These are phyloP conservation scores for Ganaspis sp. DNA, from an alignment of 1,140 invertebrate genomes.

Conservation along the genomic window DNA sequence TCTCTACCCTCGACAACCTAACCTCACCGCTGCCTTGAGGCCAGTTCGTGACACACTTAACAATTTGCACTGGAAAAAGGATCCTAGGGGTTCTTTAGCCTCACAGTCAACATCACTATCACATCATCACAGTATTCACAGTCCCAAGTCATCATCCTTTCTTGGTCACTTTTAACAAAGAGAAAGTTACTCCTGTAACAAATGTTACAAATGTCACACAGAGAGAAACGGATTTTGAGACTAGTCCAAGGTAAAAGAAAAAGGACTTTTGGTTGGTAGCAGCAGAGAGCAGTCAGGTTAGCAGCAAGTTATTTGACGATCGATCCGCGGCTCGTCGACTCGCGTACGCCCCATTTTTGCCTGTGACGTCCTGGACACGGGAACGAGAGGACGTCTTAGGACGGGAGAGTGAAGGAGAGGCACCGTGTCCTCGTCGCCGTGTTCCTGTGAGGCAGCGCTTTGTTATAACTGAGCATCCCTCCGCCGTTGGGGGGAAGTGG, in stretches of 20 bases:
- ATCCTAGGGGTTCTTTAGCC: not conserved
- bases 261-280: not conserved
- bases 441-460: slow-evolving; percentile 43
- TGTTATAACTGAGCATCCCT: slow-evolving; percentile 41
- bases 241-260: not conserved
- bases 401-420: slow-evolving; percentile 10
- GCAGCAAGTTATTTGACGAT: slow-evolving; percentile 69
- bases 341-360: slow-evolving; percentile 68
- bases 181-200: too few relatives aligned
- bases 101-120: not conserved
- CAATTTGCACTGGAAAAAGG: not conserved
- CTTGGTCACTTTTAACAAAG: too few relatives aligned
- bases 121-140: not conserved
- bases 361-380: slow-evolving; percentile 7
- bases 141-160: too few relatives aligned
- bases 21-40: slow-evolving; percentile 41
- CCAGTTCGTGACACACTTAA: slow-evolving; percentile 54
- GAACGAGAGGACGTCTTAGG: not conserved
- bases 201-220: too few relatives aligned
- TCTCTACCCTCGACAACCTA: slow-evolving; percentile 38
- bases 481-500: slow-evolving; percentile 32
- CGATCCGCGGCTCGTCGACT: slow-evolving; percentile 66
- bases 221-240: not conserved
- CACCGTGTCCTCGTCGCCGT: slow-evolving; percentile 51
- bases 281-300: slow-evolving; percentile 49